Evolutionary conservation across 2,797 vertebrate genomes (phyloP).

Genomic region (Petrocephalus sullivani): DNA sequence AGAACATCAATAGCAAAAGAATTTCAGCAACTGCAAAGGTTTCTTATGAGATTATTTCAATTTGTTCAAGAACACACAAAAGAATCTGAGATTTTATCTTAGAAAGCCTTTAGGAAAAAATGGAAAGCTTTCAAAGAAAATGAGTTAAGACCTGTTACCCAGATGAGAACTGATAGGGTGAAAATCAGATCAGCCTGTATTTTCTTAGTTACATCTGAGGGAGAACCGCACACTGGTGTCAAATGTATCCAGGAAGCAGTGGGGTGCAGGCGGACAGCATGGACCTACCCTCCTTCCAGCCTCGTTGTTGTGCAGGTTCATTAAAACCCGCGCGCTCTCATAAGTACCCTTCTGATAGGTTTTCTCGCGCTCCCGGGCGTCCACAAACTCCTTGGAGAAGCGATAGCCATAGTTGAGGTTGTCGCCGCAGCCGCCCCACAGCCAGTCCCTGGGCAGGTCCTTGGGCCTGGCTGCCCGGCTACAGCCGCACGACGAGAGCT

Average conservation of each 20-base stretch:
- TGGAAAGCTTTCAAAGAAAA: constrained; percentile 39
- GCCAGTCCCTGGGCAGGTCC: constrained; percentile 93
- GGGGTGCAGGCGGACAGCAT: background rate
- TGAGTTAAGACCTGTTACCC: constrained; percentile 51
- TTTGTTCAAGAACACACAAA: constrained; percentile 46
- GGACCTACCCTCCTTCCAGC: constrained; percentile 84
- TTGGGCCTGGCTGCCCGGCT: constrained; percentile 86
- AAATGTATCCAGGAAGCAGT: background rate
- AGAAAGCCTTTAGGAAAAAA: constrained; percentile 36
- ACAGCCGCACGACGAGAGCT: constrained; percentile 93
- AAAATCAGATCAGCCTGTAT: constrained; percentile 42
- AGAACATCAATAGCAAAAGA: no score
- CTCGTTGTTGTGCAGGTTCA: constrained; percentile 97
- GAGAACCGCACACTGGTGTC: background rate
- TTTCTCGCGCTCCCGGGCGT: constrained; percentile 88
- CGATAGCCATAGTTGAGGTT: constrained; percentile 94
- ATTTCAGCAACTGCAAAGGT: background rate
- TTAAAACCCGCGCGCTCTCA: constrained; percentile 80
- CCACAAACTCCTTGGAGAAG: constrained; percentile 97
- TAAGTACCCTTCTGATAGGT: constrained; percentile 81
- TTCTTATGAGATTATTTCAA: constrained; percentile 53
- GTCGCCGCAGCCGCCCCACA: constrained; percentile 97
- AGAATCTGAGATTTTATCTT: constrained; percentile 44
- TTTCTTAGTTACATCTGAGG: constrained; percentile 26
- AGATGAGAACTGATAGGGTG: constrained; percentile 49